Conservation (phyloP, 2,113 vertebrate species). For the Eolophus roseicapilla region DNA sequence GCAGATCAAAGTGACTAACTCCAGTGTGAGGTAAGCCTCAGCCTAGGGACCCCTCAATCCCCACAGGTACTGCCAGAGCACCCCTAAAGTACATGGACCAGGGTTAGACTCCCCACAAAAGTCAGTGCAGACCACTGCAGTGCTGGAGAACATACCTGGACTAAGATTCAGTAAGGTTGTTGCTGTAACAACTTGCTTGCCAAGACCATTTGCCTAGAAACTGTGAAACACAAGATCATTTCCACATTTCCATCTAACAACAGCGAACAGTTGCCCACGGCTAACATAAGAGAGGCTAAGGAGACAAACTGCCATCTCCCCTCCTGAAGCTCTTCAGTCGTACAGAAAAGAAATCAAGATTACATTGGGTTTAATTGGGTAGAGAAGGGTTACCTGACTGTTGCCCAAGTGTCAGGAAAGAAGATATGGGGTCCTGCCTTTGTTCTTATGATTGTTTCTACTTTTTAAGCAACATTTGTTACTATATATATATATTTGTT, state of each 20-base stretch:
- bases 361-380: background rate
- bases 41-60: background rate
- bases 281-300: background rate
- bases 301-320: rapidly evolving
- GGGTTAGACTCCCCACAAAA: background rate
- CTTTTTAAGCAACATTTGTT: background rate
- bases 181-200: background rate
- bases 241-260: background rate
- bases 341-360: background rate
- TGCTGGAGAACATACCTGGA: background rate
- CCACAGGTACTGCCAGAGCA: background rate
- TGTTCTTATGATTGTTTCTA: background rate
- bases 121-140: rapidly evolving
- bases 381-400: background rate
- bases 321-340: background rate
- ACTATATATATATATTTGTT: background rate
- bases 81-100: rapidly evolving
- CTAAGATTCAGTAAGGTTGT: background rate
- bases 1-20: background rate
- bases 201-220: background rate
- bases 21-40: background rate
- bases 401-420: background rate
- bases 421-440: background rate
- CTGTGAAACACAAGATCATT: background rate
- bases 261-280: background rate